Evolutionary conservation across 2,888 invertebrate genomes (phyloP).

Genomic region (Mantis religiosa): DNA sequence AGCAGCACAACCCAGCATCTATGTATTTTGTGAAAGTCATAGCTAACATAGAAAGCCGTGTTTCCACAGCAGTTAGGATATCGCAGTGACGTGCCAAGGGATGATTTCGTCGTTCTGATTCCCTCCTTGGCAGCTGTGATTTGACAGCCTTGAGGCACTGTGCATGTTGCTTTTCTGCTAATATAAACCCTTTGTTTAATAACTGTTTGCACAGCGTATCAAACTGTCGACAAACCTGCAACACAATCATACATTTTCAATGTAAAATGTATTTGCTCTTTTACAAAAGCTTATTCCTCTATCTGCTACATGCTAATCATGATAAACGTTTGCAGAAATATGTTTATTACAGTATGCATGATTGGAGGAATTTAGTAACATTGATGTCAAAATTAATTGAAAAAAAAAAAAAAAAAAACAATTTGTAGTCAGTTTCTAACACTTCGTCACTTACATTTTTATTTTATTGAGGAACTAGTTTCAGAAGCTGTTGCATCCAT

Average conservation of each 20-base stretch:
- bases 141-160: slow-evolving; percentile 74
- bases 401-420: too few species aligned
- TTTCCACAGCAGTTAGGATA: slow-evolving; percentile 85
- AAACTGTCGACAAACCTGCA: slow-evolving; percentile 73
- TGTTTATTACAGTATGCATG: too few species aligned
- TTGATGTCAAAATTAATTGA: too few species aligned
- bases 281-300: too few species aligned
- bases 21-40: slow-evolving; percentile 92
- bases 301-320: too few species aligned
- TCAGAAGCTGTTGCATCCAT: too few species aligned
- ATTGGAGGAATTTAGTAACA: too few species aligned
- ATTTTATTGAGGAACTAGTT: too few species aligned
- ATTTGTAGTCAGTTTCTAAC: too few species aligned
- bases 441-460: too few species aligned
- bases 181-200: slow-evolving; percentile 77
- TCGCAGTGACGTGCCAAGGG: slow-evolving; percentile 84
- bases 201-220: slow-evolving; percentile 70
- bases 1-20: slow-evolving; percentile 78
- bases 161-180: slow-evolving; percentile 72
- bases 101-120: slow-evolving; percentile 84
- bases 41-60: slow-evolving; percentile 83
- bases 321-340: too few species aligned
- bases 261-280: too few species aligned
- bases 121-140: slow-evolving; percentile 75
- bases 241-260: slow-evolving; percentile 22